These are phyloP conservation scores for Myodes glareolus DNA, from an alignment of 2,113 vertebrate species.

Conservation along the genomic window DNA sequence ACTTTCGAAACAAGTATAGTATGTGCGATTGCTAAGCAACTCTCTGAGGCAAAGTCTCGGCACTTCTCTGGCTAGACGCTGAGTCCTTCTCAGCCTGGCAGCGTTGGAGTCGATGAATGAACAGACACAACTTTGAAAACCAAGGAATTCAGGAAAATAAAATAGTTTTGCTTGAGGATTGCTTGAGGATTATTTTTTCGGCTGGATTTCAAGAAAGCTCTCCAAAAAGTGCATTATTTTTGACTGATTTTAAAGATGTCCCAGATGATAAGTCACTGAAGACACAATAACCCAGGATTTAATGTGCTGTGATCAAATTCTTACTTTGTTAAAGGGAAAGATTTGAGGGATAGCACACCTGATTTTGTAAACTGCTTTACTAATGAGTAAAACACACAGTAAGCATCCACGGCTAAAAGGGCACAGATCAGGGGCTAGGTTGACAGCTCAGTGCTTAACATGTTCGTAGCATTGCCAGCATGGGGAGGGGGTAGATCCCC, in stretches of 20 bases:
- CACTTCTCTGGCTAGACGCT: not conserved
- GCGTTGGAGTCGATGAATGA: not conserved
- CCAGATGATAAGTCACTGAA: not conserved
- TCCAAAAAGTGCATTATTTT: not conserved
- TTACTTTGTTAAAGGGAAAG: conserved; percentile 21
- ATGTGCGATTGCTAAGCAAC: not conserved
- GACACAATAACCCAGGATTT: not conserved
- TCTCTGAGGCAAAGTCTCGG: not conserved
- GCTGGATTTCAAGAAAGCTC: not conserved
- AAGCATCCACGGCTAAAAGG: not conserved
- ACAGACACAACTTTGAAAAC: conserved; percentile 30
- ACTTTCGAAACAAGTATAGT: not conserved
- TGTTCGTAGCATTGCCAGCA: not conserved
- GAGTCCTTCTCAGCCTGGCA: not conserved
- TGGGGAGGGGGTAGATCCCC: too few relatives aligned
- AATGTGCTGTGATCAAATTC: conserved; percentile 14
- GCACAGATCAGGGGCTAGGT: not conserved
- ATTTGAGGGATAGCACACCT: not conserved
- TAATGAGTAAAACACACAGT: not conserved
- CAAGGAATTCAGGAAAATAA: not conserved
- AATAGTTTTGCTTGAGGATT: not conserved
- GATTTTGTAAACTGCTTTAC: not conserved
- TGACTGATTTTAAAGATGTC: conserved; percentile 12
- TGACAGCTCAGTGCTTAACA: too few relatives aligned
- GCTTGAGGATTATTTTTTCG: not conserved